Evolutionary conservation across 2,797 vertebrate species (phyloP), one percentile per base, ranked within the genome.

Genomic region (Morus bassanus): DNA sequence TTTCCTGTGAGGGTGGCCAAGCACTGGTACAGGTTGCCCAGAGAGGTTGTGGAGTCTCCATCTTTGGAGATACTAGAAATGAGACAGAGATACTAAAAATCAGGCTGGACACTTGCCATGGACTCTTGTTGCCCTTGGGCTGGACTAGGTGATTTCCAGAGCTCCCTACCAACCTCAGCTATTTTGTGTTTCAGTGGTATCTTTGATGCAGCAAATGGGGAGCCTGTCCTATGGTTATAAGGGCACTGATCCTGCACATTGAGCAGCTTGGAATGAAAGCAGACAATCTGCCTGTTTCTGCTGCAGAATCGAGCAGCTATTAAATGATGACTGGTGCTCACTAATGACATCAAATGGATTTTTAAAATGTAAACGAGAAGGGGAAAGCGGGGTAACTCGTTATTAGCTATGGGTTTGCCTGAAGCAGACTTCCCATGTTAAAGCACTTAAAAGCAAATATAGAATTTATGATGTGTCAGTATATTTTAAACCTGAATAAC

Each of bases 361-460:
- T 96, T 88, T 86, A 96, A 94, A 85, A 84, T 79, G 83, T 91
- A 88, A 90, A 86, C 0, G 2, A 92, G 76, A 57, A 70, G 39
- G 56, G n/a, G 84, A 93, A 89, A 90, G 39, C 17, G 17, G 56
- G 56, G 48, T 79, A 73, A 89, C 80, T 85, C 7, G 1, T 81
- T 94, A 67, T 64, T 88, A 91, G 76, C 76, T 82, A 21, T 39
- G 60, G 23, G 28, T 68, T 93, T 10, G 82, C 93, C 91, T 77
- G 80, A 89, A 95, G 93, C 77, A 91, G 45, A 77, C 89, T 94
- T 94, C 54, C 69, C 56, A 30, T 77, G 51, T 94, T 93, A 92
- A 94, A 95, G 70, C 81, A 77, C 90, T 93, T 95, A 89, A 94
- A 97, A 96, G 80, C 89, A 94, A 96, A 92, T 96, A 59, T 3